Evolutionary conservation across 2,113 vertebrate species (phyloP).

Genomic region (Sitta europaea): DNA sequence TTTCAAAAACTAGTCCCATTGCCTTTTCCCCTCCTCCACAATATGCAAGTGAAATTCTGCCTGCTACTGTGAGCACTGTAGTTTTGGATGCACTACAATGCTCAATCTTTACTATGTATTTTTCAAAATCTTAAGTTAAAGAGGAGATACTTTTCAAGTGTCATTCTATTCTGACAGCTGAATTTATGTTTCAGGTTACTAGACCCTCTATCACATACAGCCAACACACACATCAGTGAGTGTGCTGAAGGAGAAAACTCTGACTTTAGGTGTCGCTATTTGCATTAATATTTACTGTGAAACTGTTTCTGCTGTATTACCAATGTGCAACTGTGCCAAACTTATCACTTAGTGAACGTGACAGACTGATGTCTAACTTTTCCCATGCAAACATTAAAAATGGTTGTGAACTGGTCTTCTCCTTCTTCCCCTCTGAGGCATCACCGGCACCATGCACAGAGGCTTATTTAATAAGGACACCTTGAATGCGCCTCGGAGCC

Average conservation of each 20-base stretch:
- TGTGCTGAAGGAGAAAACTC: neutral
- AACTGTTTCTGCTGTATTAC: neutral
- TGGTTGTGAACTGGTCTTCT: neutral
- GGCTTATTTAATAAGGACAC: neutral
- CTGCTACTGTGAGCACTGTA: neutral
- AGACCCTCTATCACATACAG: neutral
- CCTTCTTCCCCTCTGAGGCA: neutral
- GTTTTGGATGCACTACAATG: neutral
- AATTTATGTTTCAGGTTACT: neutral
- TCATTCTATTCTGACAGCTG: neutral
- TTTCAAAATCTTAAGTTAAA: neutral
- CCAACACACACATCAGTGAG: accelerated
- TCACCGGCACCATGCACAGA: accelerated
- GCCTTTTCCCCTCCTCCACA: neutral
- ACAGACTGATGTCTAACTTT: neutral
- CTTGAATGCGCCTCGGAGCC: neutral
- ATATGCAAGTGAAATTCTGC: neutral
- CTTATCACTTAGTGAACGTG: neutral
- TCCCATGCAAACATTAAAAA: neutral
- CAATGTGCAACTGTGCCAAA: neutral
- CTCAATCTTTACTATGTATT: neutral
- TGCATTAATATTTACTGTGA: neutral
- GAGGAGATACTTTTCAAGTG: neutral
- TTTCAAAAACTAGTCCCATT: neutral
- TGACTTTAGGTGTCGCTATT: neutral